These are phyloP conservation scores for Protophormia terraenovae DNA, from an alignment of 2,888 invertebrate species.

Conservation along the genomic window DNA sequence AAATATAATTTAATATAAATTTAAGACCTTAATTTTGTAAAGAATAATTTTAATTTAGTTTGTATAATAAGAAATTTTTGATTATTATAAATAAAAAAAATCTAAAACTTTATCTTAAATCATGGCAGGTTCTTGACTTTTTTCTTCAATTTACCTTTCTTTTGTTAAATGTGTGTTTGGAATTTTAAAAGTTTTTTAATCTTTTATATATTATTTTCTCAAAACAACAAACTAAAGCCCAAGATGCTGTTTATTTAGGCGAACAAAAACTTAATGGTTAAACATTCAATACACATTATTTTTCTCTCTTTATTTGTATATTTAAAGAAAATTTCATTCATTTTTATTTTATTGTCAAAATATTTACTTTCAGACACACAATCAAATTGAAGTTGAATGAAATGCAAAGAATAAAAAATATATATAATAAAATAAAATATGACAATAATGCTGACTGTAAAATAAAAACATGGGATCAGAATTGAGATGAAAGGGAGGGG, in stretches of 20 bases:
- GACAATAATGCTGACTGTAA: not conserved
- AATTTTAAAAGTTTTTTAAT: not conserved
- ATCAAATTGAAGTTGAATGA: not conserved
- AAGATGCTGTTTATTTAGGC: not conserved
- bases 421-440: not conserved
- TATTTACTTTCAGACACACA: not conserved
- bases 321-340: not conserved
- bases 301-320: not conserved
- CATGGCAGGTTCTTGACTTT: no score
- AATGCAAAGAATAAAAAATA: not conserved
- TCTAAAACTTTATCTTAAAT: no score
- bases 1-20: no score
- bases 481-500: not conserved
- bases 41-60: no score
- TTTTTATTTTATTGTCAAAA: slow-evolving; percentile 7
- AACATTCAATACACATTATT: not conserved
- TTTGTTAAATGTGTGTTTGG: no score
- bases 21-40: no score
- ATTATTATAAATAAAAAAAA: no score
- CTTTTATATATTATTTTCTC: not conserved
- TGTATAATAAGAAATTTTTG: no score
- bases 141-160: no score
- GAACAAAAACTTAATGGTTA: not conserved
- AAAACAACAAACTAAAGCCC: not conserved
- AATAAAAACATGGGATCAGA: not conserved